Evolutionary conservation across 30 jellyfish, hydroid and myxozoan species (phyloP).

Genomic region (Haliclystus octoradiatus): DNA sequence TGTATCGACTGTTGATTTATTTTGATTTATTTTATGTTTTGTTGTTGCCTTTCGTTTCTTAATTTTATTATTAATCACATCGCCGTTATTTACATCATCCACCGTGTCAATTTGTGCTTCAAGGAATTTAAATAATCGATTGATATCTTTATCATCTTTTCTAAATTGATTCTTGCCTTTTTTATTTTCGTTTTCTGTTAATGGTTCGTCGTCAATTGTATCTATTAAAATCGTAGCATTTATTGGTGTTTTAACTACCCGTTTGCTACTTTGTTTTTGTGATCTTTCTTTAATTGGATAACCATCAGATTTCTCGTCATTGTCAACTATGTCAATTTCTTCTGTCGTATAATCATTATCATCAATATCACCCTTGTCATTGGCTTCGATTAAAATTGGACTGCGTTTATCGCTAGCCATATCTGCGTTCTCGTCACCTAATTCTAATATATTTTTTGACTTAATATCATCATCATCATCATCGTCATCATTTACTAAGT

Average conservation of each 20-base stretch:
- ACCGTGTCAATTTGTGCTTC: not conserved
- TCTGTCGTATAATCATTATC: not conserved
- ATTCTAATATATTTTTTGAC: not conserved
- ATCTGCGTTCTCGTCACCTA: slow-evolving; percentile 1
- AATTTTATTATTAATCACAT: no score
- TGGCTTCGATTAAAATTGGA: not conserved
- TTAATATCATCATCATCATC: not conserved
- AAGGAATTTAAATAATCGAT: not conserved
- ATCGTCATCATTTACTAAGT: not conserved
- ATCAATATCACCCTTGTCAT: not conserved
- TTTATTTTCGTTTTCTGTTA: not conserved
- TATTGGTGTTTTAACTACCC: not conserved
- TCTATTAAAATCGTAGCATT: not conserved
- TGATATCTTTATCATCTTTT: not conserved
- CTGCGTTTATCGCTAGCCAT: not conserved
- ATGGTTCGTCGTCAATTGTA: not conserved
- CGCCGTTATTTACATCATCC: not conserved
- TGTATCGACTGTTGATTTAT: no score
- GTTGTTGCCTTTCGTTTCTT: no score
- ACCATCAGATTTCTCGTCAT: no score
- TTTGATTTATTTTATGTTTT: no score
- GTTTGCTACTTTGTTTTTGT: not conserved
- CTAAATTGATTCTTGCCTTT: not conserved
- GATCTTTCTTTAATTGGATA: not conserved
- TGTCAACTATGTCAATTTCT: not conserved